These are phyloP conservation scores for Manis crassicaudata DNA, from an alignment of 2,797 vertebrate genomes.

Conservation along the genomic window DNA sequence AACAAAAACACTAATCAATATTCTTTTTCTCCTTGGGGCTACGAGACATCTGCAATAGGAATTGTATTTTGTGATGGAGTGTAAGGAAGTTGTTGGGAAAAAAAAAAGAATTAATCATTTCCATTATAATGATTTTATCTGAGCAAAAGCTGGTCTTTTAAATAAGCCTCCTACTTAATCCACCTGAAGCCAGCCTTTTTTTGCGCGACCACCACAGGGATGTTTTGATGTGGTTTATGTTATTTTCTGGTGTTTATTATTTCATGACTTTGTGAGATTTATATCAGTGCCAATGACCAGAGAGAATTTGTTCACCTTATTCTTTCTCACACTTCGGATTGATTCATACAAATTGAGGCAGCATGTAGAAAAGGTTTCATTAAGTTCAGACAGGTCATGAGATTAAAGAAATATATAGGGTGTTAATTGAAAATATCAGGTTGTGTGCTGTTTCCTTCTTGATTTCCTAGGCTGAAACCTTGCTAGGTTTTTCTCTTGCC, in stretches of 20 bases:
- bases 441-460: slow-evolving; percentile 63
- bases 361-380: slow-evolving; percentile 61
- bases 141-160: slow-evolving; percentile 33
- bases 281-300: slow-evolving; percentile 45
- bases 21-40: slow-evolving; percentile 68
- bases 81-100: slow-evolving; percentile 72
- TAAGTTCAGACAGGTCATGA: slow-evolving; percentile 73
- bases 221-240: neutral
- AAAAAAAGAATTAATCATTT: slow-evolving; percentile 75
- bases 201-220: neutral
- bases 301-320: slow-evolving; percentile 47
- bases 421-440: slow-evolving; percentile 81
- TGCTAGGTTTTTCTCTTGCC: slow-evolving; percentile 63
- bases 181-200: neutral
- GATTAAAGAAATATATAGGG: slow-evolving; percentile 66
- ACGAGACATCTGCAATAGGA: slow-evolving; percentile 74
- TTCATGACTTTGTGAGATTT: slow-evolving; percentile 66
- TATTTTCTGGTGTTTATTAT: slow-evolving; percentile 57
- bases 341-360: slow-evolving; percentile 71
- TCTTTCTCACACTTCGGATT: slow-evolving; percentile 60
- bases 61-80: slow-evolving; percentile 73
- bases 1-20: slow-evolving; percentile 82
- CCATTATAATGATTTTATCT: slow-evolving; percentile 54
- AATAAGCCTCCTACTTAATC: slow-evolving; percentile 55
- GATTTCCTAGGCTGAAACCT: slow-evolving; percentile 76